phyloP scores from a whole-genome alignment of 2,888 invertebrate genomes.

The Tinea pellionella region DNA sequence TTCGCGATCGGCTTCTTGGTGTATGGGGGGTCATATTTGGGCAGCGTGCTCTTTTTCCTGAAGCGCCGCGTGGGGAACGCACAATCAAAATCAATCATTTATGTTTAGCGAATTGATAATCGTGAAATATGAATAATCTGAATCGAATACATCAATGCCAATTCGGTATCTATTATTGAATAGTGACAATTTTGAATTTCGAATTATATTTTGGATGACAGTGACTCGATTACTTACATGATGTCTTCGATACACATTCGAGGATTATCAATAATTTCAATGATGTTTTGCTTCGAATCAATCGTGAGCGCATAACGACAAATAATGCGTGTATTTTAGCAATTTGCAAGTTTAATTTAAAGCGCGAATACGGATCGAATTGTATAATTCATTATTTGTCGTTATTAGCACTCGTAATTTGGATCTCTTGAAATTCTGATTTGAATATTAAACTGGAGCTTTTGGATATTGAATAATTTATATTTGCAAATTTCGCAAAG shows the following conservation, averaged over 20 bases:
- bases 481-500: conserved; percentile 31
- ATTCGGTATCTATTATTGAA: neutral
- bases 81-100: conserved; percentile 69
- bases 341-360: neutral
- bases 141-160: conserved; percentile 37
- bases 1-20: conserved; percentile 84
- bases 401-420: neutral
- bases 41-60: conserved; percentile 90
- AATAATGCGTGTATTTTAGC: neutral
- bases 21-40: conserved; percentile 90
- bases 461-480: conserved; percentile 45
- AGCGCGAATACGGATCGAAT: neutral
- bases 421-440: neutral
- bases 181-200: neutral
- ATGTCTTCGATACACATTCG: conserved; percentile 3
- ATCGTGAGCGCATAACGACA: neutral
- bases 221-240: neutral
- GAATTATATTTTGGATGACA: too few species aligned
- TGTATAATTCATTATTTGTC: neutral
- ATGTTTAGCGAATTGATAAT: conserved; percentile 34
- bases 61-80: conserved; percentile 62
- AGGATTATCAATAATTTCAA: conserved; percentile 1
- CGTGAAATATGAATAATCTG: conserved; percentile 19
- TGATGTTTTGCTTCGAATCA: neutral
- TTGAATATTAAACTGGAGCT: conserved; percentile 49